Evolutionary conservation across 1,140 invertebrate species (phyloP), one percentile per base, ranked within the genome.

Genomic region (Drosophila jambulina): DNA sequence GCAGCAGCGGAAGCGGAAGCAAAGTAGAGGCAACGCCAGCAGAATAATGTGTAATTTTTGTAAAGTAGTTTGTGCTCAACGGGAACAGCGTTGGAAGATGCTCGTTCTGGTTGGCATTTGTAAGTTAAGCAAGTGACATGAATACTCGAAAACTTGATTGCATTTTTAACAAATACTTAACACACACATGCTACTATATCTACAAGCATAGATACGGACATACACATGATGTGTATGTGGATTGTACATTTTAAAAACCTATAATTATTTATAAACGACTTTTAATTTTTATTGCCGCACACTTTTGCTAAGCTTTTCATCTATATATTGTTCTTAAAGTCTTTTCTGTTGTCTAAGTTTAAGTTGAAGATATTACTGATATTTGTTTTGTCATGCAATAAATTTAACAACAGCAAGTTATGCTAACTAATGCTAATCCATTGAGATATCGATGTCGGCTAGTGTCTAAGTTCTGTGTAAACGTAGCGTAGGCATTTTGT

Each of bases 401-500:
- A 67, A 61, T 62, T 29, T 42, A 75, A 63, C 57, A 80, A 65
- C 49, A 80, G 46, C 34, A 72, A 71, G 54, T 62, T 65, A 72
- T 74, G 68, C 71, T 75, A 78, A 86, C 76, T 80, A 77, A 87
- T 77, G 79, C 75, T 72, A 82, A 85, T 75, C 61, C 67, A 67
- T 72, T 72, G 75, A 87, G 59, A 82, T 77, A 78, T 78, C 56
- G 75, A 78, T 79, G 84, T 87, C 84, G 68, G 54, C 72, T 87
- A 87, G 80, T 68, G 43, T 71, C 65, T 84, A 88, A 90, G 85
- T 90, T 87, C 45, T 76, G 80, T 84, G 80, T 87, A 88, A 88
- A 84, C 80, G 82, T 90, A 90, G 85, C 74, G 85, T 90, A 90
- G 85, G 85, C 81, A 85, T 91, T 87, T 90, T 90, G 81, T 90